Conservation (phyloP, 2,113 vertebrate species). For the Carassius carassius region DNA sequence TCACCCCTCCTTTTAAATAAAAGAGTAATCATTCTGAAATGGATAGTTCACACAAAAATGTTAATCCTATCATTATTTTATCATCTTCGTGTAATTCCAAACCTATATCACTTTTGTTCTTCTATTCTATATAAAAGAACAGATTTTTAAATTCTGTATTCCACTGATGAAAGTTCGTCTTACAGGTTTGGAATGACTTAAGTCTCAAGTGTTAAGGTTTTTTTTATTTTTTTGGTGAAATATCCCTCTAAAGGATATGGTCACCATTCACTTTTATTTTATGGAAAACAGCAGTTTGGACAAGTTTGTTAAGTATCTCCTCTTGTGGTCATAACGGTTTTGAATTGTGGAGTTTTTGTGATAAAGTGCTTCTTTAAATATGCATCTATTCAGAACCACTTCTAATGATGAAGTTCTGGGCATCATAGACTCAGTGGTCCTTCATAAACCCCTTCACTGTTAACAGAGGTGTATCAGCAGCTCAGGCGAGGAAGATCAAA, state of each 20-base stretch:
- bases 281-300: neutral
- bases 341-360: neutral
- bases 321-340: neutral
- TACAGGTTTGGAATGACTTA: neutral
- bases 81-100: neutral
- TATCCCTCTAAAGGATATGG: neutral
- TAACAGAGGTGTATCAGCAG: conserved; percentile 3
- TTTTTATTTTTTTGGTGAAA: neutral
- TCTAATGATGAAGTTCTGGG: neutral
- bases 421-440: neutral
- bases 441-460: neutral
- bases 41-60: neutral
- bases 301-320: neutral
- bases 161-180: neutral
- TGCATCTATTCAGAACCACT: neutral
- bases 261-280: neutral
- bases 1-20: neutral
- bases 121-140: neutral
- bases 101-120: neutral
- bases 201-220: too few relatives aligned
- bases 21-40: neutral
- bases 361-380: neutral
- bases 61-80: neutral
- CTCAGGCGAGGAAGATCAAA: conserved; percentile 27
- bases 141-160: neutral